Evolutionary conservation across 92 coral and sea anemone genomes (phyloP).

Genomic region (Epizoanthus stellaris): DNA sequence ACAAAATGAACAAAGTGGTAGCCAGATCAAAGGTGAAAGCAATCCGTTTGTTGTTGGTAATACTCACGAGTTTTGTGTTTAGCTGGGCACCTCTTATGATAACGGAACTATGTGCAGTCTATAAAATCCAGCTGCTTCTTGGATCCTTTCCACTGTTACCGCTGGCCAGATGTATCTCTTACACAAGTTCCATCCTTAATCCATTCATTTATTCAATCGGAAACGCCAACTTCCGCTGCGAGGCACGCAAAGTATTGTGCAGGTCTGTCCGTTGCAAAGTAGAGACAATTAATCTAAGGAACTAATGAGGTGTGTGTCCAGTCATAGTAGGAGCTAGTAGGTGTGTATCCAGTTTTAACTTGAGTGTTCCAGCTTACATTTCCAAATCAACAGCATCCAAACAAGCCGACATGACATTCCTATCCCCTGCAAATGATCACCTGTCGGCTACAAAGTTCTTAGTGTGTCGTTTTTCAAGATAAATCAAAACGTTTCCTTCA

Average conservation of each 20-base stretch:
- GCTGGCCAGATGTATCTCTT: constrained; percentile 22
- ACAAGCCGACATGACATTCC: no score
- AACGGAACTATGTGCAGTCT: constrained; percentile 7
- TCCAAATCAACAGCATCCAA: no score
- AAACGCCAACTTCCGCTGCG: constrained; percentile 22
- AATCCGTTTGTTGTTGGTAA: constrained; percentile 11
- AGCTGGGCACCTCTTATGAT: constrained; percentile 25
- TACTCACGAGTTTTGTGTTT: constrained; percentile 30
- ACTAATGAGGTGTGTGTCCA: not conserved
- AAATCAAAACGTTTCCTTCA: no score
- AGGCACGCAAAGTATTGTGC: constrained; percentile 8
- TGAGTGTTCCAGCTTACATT: no score
- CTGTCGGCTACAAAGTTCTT: no score
- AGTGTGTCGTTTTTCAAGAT: no score
- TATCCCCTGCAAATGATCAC: no score
- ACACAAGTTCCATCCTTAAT: constrained; percentile 29
- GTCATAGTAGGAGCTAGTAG: not conserved
- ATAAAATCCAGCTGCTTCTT: not conserved
- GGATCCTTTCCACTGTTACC: constrained; percentile 15
- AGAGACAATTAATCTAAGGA: not conserved
- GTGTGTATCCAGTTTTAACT: not conserved
- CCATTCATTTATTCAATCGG: constrained; percentile 26
- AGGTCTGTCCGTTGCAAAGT: not conserved
- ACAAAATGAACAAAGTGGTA: constrained; percentile 29
- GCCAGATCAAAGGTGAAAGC: constrained; percentile 25